Conservation (phyloP, 2,113 vertebrate species). For the Terrapene triunguis region DNA sequence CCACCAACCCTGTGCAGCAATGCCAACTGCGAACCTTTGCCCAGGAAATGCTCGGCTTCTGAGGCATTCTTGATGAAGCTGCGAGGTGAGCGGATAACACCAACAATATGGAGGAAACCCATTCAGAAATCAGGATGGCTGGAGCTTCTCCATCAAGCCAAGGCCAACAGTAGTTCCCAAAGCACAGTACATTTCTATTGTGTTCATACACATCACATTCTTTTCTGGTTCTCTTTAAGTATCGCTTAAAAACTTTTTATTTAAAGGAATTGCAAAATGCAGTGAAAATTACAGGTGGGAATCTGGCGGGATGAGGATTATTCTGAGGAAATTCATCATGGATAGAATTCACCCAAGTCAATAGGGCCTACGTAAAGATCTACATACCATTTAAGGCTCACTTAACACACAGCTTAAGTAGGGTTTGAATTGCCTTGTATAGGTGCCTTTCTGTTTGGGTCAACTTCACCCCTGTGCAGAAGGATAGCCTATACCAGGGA, state of each 20-base stretch:
- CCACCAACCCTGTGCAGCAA: not conserved
- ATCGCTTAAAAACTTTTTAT: not conserved
- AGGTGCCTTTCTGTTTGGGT: fast-evolving
- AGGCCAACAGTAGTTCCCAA: fast-evolving
- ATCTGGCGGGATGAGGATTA: not conserved
- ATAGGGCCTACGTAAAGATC: not conserved
- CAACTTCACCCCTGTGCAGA: not conserved
- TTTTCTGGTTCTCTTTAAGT: not conserved
- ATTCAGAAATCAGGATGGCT: not conserved
- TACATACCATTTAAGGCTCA: not conserved
- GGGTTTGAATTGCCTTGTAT: not conserved
- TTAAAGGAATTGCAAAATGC: not conserved
- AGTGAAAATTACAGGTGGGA: not conserved
- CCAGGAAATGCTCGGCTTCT: not conserved
- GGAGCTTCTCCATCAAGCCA: not conserved
- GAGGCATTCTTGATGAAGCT: not conserved
- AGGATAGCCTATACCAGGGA: not conserved
- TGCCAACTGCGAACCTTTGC: not conserved
- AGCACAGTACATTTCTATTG: no score
- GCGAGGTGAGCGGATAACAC: not conserved
- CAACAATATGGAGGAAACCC: not conserved
- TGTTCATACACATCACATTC: not conserved
- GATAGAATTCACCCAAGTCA: not conserved
- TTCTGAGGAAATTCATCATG: not conserved
- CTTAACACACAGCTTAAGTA: not conserved